Conservation (phyloP, 2,113 vertebrate genomes). For the Tachuris rubrigastra region DNA sequence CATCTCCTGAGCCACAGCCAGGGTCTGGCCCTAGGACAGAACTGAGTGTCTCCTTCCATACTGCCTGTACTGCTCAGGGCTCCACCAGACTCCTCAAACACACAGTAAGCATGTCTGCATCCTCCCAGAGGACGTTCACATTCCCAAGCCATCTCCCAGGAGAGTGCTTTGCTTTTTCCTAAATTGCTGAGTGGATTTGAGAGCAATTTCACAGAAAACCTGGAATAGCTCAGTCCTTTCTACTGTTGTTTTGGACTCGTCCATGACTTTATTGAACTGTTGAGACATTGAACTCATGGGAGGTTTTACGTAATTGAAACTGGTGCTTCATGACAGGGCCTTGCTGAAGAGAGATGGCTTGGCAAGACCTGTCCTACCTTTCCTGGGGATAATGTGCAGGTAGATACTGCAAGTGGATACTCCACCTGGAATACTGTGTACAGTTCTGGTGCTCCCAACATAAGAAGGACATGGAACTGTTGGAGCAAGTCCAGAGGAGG, state of each 20-base stretch:
- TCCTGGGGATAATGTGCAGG: not conserved
- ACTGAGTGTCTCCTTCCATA: fast-evolving
- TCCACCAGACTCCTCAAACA: not conserved
- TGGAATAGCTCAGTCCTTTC: not conserved
- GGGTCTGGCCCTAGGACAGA: not conserved
- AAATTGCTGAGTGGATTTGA: not conserved
- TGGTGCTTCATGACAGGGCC: not conserved
- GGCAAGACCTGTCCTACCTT: not conserved
- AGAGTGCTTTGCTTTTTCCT: not conserved
- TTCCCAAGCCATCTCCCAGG: not conserved
- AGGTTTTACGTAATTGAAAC: not conserved
- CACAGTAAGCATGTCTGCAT: not conserved
- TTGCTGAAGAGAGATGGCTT: not conserved
- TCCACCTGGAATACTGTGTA: not conserved
- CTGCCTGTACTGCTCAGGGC: not conserved
- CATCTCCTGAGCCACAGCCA: not conserved
- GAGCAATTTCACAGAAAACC: not conserved
- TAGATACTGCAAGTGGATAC: not conserved
- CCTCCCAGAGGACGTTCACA: not conserved
- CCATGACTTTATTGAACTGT: not conserved
- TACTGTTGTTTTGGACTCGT: not conserved
- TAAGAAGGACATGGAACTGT: not conserved
- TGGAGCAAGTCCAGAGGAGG: not conserved
- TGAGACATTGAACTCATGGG: not conserved
- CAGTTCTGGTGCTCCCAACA: not conserved